Base-by-base conservation (phyloP, 2,113 vertebrate genomes). In the Coptodon rendalli region DNA sequence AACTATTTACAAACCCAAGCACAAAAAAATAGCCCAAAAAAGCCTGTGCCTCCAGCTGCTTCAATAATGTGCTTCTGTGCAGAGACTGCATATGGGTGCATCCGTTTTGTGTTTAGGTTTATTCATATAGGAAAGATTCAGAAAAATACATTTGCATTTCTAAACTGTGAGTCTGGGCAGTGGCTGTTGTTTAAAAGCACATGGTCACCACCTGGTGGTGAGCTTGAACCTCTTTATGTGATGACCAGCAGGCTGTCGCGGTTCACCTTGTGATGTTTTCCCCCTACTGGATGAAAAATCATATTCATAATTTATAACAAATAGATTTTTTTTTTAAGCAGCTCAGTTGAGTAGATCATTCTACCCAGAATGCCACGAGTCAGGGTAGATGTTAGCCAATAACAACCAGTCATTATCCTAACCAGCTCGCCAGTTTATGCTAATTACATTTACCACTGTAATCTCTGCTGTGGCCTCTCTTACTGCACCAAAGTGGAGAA, bases 141-240 rank as follows among this genome's bases (percentile, higher is more conserved):
- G 43, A 31, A 16, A 34, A 52, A 52, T n/a, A 9, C 11, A 7
- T 78, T 31, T 78, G 45, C 16, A 5, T 31, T 31, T 5, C 16
- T 50, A 8, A 78, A 29, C n/a, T 53, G 9, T 68, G 12, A 71
- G 17, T 24, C 54, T 71, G 56, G 16, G 7, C 40, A 16, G 27
- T 79, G 14, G 43, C 48, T 40, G 22, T 17, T 24, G 63, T 57
- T 52, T 48, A 45, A 53, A 90, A 83, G 90, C 56, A 43, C 81
- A 50, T 84, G 82, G 83, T 43, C 92, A 45, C 93, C 91, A 91
- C 87, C 91, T 93, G 89, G 87, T 94, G 92, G 92, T 85, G 57
- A 76, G 56, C 78, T 50, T 57, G 54, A 92, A 36, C 19, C 34
- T 1, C 73, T 52, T 78, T 78, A 73, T 52, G 52, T 57, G 83